phyloP scores from a whole-genome alignment of 2,888 invertebrate species.

The Chrysotoxum bicinctum region DNA sequence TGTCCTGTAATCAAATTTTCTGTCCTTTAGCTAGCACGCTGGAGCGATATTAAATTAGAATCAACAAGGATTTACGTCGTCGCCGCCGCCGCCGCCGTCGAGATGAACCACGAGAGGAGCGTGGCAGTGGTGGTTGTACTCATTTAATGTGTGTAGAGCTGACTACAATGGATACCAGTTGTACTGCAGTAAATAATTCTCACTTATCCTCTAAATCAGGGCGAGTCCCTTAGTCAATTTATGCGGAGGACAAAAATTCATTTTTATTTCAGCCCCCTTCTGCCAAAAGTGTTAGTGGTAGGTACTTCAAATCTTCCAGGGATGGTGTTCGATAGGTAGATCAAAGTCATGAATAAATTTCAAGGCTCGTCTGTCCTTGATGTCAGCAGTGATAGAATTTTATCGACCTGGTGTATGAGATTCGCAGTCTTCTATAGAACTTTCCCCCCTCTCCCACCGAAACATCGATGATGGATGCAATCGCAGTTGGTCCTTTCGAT shows the following conservation, averaged over 20 bases:
- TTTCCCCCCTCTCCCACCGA: not conserved
- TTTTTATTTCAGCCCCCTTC: slow-evolving; percentile 32
- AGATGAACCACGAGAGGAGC: not conserved
- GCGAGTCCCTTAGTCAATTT: slow-evolving; percentile 23
- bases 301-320: slow-evolving; percentile 10
- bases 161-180: slow-evolving; percentile 40
- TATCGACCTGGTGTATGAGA: slow-evolving; percentile 40
- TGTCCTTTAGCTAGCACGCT: slow-evolving; percentile 39
- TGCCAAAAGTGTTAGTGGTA: not conserved
- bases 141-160: slow-evolving; percentile 5
- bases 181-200: slow-evolving; percentile 62
- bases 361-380: slow-evolving; percentile 39
- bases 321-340: slow-evolving; percentile 28
- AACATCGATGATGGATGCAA: slow-evolving; percentile 60
- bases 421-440: not conserved
- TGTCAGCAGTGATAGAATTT: slow-evolving; percentile 18
- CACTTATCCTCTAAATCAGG: slow-evolving; percentile 43
- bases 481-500: slow-evolving; percentile 50
- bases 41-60: slow-evolving; percentile 62
- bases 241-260: slow-evolving; percentile 36
- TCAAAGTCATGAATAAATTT: slow-evolving; percentile 69
- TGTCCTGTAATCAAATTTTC: slow-evolving; percentile 59
- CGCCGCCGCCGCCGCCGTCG: too few species aligned
- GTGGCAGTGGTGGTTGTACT: not conserved
- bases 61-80: slow-evolving; percentile 49